Evolutionary conservation across 2,888 invertebrate species (phyloP), one percentile per base, ranked within the genome.

Genomic region (Pemphredon lugubris): DNA sequence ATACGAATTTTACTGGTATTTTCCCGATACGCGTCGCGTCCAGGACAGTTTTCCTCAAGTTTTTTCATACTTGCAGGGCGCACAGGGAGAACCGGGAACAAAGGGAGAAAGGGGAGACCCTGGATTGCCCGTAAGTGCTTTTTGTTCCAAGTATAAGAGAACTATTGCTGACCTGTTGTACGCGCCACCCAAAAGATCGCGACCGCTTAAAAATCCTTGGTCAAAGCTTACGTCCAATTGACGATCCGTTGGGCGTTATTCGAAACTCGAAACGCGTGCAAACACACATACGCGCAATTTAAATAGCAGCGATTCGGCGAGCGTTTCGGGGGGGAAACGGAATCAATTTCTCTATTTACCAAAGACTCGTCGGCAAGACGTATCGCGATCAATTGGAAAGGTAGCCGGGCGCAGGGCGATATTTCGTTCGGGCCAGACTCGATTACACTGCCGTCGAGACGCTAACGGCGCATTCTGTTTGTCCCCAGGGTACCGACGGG

Each of bases 81-180:
- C 96, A 81, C 96, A 96, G 91, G 97, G 97, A 83, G 97, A 97
- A 91, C 95, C 96, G 58, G 97, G 97, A 82, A 94, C 93, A 87
- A 97, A 97, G 91, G 97, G 97, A 81, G 97, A 97, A 91, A 93
- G 97, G 76, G 97, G 97, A 54, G 97, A 97, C 91, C 96, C 97
- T 79, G 97, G 97, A 87, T 92, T 97, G 87, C 97, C 97, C 89
- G 97, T 97, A 94, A 93, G 95, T 94, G 71, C 64, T 26, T 18
- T 30, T 37, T 37, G 4, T 1, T n/a, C 9, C n/a, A 1, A 37
- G 4, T 13, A n/a, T 37, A n/a, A 13, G 0, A 1, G 0, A 13
- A 2, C 4, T n/a, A 1, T 13, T 37, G 4, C n/a, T 13, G 5
- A n/a, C 4, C n/a, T 37, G 4, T 7, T n/a, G 11, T 37, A n/a